Base-by-base conservation (phyloP, 2,888 invertebrate genomes). In the Palloptera scutellata region DNA sequence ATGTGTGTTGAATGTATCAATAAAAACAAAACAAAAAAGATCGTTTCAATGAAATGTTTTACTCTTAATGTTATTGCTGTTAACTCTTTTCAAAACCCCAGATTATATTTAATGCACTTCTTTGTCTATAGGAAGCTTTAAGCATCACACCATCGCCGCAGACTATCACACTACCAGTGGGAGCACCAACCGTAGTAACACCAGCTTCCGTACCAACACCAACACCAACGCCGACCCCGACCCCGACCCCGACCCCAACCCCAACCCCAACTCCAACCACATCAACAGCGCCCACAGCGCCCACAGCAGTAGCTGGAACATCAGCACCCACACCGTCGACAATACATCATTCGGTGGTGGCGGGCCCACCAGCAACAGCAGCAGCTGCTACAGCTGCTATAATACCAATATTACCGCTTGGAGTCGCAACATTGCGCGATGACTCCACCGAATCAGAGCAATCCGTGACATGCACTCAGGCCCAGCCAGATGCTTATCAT, bases 321-420 rank as follows among this genome's bases (percentile, higher is more conserved):
- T 30, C 30, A 30, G 30, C 30, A 30, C 30, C 30, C 30, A 30
- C 30, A 77, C 76, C 76, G 77, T 78, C 81, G 76, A 74, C 77
- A 72, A 76, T 80, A 65, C 75, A 78, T 72, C 79, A 81, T 78
- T 75, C 79, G 80, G 81, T 80, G 81, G 82, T 84, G 84, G 84
- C 84, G 83, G 84, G 84, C 78, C 84, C 84, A 74, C 84, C 84
- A 77, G 83, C 84, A 84, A 84, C 84, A 79, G 84, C 84, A 72
- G 84, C 85, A 78, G 84, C 84, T 81, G 85, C 84, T 73, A 83
- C 85, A 83, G 84, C 84, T 83, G 85, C 85, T 73, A 84, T 85
- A 75, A 84, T 85, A 72, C 84, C 84, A 51, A 85, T 85, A 69
- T 70, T 85, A 77, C 84, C 84, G 77, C 79, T 85, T 72, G 85